These are phyloP conservation scores for Dastarcus helophoroides DNA, from an alignment of 2,888 invertebrate genomes.

Conservation along the genomic window DNA sequence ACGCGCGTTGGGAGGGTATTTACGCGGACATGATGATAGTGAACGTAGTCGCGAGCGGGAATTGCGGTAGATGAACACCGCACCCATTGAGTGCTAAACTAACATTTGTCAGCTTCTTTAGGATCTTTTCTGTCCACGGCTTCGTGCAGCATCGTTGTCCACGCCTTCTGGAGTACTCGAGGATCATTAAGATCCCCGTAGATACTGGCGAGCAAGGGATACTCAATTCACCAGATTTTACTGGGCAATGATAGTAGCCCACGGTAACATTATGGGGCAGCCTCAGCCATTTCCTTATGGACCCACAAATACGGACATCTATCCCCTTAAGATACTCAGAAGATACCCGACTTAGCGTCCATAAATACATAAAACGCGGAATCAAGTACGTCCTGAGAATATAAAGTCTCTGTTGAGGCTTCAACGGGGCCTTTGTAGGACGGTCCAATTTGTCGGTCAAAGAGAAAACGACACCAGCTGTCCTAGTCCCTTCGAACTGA, in stretches of 20 bases:
- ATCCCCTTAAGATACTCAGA: constrained; percentile 15
- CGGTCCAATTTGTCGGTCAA: background rate
- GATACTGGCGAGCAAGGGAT: too few species aligned
- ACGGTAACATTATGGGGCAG: constrained; percentile 23
- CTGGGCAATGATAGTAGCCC: constrained; percentile 24
- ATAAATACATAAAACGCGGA: background rate
- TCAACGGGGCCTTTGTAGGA: background rate
- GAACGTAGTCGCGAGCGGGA: too few species aligned
- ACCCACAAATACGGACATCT: constrained; percentile 22
- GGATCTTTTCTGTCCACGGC: too few species aligned
- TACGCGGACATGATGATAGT: too few species aligned
- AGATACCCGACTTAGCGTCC: background rate
- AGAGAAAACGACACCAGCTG: background rate
- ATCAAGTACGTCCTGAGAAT: background rate
- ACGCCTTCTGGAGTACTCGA: too few species aligned
- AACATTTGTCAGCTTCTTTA: too few species aligned
- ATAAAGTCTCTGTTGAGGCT: background rate
- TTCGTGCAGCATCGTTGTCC: too few species aligned
- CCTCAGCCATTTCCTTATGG: constrained; percentile 21
- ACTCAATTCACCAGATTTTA: constrained; percentile 22
- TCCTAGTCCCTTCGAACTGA: constrained; percentile 17
- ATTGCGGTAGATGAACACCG: too few species aligned
- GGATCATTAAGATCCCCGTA: too few species aligned
- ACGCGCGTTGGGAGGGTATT: too few species aligned
- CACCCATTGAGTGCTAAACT: too few species aligned